Evolutionary conservation across 2,113 vertebrate species (phyloP), one percentile per base, ranked within the genome.

Genomic region (Helogale parvula): DNA sequence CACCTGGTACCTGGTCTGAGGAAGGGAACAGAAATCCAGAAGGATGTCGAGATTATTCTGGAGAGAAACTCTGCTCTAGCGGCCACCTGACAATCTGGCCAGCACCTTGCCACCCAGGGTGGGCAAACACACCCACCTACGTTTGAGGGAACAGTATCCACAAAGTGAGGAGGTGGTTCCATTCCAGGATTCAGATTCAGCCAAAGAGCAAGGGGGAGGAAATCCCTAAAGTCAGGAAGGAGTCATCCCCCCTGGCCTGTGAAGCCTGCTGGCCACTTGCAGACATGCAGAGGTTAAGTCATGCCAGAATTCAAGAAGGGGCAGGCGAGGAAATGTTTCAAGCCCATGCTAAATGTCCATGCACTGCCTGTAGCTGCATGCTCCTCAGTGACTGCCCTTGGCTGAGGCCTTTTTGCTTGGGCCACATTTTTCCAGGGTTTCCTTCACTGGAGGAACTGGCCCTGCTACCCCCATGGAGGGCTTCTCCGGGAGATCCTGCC

Each of bases 1-100:
- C 99, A 29, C 65, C 96, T 88, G 99, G 99, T 85, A 99, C 99
- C 0, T 99, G 99, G 99, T 98, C 99, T 27, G 98, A 98, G 95
- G 98, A 99, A 92, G 99, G 99, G 17, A 96, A 98, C 9, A 97
- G 84, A 57, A 98, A 69, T 3, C 96, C 94, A 65, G 97, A 96
- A 84, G 99, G 99, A 4, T 99, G 99, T 94, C 98, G 95, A 76
- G 97, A 95, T 0, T 99, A 99, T 79, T 98, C 97, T 21, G 98
- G 99, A 5, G 99, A 99, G 94, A 98, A 96, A 85, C 96, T 97
- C 3, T 99, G 99, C 89, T 97, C 98, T 33, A 99, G 98, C 2
- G 99, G 99, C 0, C 98, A 97, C 65, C 99, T 98, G 21, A 98
- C 69, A 4, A 90, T 72, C 99, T 99, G 17, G 99, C 98, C 15